Conservation (phyloP, 2,888 invertebrate species). For the Sarcophaga caerulescens region DNA sequence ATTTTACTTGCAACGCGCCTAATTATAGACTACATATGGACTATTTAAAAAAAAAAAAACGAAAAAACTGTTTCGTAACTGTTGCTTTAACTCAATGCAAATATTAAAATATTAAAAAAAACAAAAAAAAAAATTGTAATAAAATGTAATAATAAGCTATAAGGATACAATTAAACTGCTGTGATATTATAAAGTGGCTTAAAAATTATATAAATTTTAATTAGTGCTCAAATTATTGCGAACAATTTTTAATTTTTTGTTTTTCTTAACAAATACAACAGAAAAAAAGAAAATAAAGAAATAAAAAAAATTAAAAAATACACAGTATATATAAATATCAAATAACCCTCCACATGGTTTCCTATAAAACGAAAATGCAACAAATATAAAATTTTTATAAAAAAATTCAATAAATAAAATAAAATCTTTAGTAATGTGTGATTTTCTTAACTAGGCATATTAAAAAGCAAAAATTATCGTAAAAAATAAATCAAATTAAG, state of each 20-base stretch:
- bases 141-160: constrained; percentile 22
- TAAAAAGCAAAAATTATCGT: background rate
- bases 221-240: constrained; percentile 15
- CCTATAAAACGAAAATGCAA: constrained; percentile 34
- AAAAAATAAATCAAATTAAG: background rate
- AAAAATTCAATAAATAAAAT: background rate
- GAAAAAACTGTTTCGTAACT: constrained; percentile 57
- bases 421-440: constrained; percentile 3
- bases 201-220: constrained; percentile 46
- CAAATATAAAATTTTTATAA: background rate
- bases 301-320: too few relatives aligned
- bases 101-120: background rate
- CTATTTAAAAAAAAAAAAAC: background rate
- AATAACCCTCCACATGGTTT: constrained; percentile 48
- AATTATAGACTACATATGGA: constrained; percentile 10
- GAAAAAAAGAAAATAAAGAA: too few relatives aligned
- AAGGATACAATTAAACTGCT: constrained; percentile 45
- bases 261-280: constrained; percentile 13
- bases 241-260: background rate
- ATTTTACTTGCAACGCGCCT: constrained; percentile 55
- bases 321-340: constrained; percentile 44
- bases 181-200: constrained; percentile 69
- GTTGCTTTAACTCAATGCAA: constrained; percentile 41
- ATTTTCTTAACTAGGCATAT: constrained; percentile 12
- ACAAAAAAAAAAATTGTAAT: background rate